Base-by-base conservation (phyloP, 2,888 invertebrate genomes). In the Caenorhabditis sp. region DNA sequence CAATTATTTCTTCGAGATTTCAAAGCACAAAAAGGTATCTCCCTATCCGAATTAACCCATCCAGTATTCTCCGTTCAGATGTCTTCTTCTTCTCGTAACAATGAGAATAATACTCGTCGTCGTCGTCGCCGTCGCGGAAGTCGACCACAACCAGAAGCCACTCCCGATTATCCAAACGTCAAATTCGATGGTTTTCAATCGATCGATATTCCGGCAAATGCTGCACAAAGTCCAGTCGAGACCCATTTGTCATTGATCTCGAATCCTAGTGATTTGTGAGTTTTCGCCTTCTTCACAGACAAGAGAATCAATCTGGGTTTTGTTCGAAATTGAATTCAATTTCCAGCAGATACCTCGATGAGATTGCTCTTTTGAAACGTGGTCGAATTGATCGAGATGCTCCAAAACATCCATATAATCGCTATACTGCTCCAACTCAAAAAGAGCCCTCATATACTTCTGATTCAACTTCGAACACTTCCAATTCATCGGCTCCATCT, bases 331-430 rank as follows among this genome's bases (percentile, higher is more conserved):
- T n/a, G 10, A 52, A 52, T 52, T 4, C 7, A 21, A n/a, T n/a
- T 26, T 58, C 27, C 27, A 60, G 52, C 59, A 66, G 68, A 52
- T 73, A 58, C 50, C 52, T 73, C 62, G 72, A 73, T 50, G 72
- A 73, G 27, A 73, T 73, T 56, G 72, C 72, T 20, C 59, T 68
- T 43, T 62, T 73, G 52, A 73, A 73, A 62, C 61, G 68, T 20
- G 65, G 68, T 10, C 57, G 38, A 38, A 73, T 73, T 43, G 62
- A 64, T 36, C 64, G 59, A 21, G 68, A 68, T 25, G 68, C 72
- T 36, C 72, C 72, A 21, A 73, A 66, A 20, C 67, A 73, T 57
- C 68, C 72, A 21, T 73, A 73, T 59, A 62, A 67, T 36, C 67
- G 71, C 12, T 20, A 56, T 56, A 53, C n/a, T 5, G 7, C 21